Base-by-base conservation (phyloP, 2,888 invertebrate genomes). In the Dryadula phaetusa region DNA sequence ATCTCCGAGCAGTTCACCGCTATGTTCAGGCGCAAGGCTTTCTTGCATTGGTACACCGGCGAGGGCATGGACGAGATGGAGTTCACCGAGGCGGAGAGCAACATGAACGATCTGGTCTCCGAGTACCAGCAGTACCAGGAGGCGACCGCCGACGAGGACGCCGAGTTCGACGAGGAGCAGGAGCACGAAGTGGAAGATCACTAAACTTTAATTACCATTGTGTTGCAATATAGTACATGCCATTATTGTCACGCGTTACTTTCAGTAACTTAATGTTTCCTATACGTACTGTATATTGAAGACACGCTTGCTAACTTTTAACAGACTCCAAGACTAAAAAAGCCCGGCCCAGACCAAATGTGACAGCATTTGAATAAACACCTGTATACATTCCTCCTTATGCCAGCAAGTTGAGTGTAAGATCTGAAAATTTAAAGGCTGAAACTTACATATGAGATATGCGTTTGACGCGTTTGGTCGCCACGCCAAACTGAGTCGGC, bases 71-170 rank as follows among this genome's bases (percentile, higher is more conserved):
- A 96, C 95, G 96, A 94, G 92, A 98, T 98, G 98, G 98, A 98
- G 93, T 98, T 98, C 94, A 98, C 98, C 6, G 98, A 98, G 89
- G 98, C 96, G 3, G 95, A 97, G 93, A 97, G 97, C 84, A 99
- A 99, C 95, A 98, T 99, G 98, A 98, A 97, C 88, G 97, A 97
- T 83, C 88, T 97, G 86, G 97, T 97, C 8, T 96, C 97, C 0
- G 98, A 98, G 87, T 98, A 98, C 90, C 98, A 98, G 87, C 98
- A 98, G 85, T 98, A 98, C 93, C 98, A 98, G 90, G 98, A 96
- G 86, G 97, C 97, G 70, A 96, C 96, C 73, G 96, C 96, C 75
- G 96, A 96, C 80, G 96, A 96, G 82, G 96, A 96, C 81, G 95
- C 95, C 0, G 96, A 96, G 89, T 96, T 96, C 87, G 96, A 96